Evolutionary conservation across 1,140 invertebrate genomes (phyloP), one percentile per base, ranked within the genome.

Genomic region (Conus betulinus): DNA sequence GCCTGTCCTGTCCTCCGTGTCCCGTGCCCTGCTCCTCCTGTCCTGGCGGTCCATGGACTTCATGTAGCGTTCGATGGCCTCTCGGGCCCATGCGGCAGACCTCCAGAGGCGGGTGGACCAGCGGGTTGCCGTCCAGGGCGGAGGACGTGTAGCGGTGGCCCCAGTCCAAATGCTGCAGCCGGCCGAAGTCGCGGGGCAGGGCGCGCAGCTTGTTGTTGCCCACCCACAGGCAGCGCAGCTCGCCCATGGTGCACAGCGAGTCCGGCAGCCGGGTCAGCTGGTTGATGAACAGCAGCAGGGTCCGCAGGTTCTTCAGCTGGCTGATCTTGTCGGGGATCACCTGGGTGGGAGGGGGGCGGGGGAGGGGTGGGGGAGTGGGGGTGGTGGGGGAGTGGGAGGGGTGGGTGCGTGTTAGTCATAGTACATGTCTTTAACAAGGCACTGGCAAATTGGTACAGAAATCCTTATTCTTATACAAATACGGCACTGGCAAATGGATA

Each of bases 161-260:
- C 95, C 95, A 95, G 88, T 95, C 95, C 25, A 95, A 88, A 57
- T 93, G 91, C 6, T 85, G 89, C 39, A 95, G 90, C n/a, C 93
- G 89, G 1, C 92, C 92, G 88, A 95, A 95, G 71, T 93, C 87
- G 84, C 88, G 88, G 17, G 95, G 95, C 15, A 95, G 91, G 76
- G 89, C 78, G 13, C 89, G 88, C 3, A 95, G 82, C 11, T 89
- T 76, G 88, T 95, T 95, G 84, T 94, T 93, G 11, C 95, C 95
- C 10, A 95, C 87, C 95, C 95, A 95, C 0, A 95, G 87, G 87
- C 93, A 93, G 39, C 93, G 89, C 8, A 95, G 89, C 27, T 94
- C 90, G 15, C 84, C 91, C 89, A 95, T 89, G 20, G 92, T 67
- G 87, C 94, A 93, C 8, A 95, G 84, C 15, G 90, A 90, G 63